Percentiles rank a stretch among this genome's conserved stretches.
phyloP scores from a whole-genome alignment of 2,888 invertebrate species.

The Eustalomyia histrio region DNA sequence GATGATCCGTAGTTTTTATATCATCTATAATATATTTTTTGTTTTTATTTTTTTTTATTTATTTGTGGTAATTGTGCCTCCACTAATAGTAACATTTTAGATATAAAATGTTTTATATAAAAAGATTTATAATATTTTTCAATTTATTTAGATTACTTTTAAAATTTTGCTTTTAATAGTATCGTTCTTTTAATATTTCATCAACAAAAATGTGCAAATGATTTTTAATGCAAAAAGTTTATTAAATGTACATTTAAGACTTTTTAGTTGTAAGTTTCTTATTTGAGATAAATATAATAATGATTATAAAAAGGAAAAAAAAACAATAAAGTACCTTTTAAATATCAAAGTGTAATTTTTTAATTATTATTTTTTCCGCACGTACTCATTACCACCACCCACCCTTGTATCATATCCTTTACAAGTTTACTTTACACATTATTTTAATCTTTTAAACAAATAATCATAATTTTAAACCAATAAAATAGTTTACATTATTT shows the following conservation, averaged over 20 bases:
- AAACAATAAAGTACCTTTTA: conserved; percentile 9
- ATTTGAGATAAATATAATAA: conserved; percentile 53
- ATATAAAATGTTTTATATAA: background rate
- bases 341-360: background rate
- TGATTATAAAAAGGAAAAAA: conserved; percentile 22
- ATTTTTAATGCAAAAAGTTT: conserved; percentile 25
- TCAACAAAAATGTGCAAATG: conserved; percentile 19
- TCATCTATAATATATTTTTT: background rate
- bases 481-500: conserved; percentile 27
- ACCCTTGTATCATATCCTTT: conserved; percentile 45
- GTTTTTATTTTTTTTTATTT: background rate
- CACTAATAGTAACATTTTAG: background rate
- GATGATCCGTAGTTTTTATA: background rate
- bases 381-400: background rate
- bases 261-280: conserved; percentile 55
- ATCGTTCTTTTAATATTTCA: conserved; percentile 12
- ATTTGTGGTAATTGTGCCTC: background rate
- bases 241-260: conserved; percentile 30
- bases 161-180: background rate
- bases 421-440: conserved; percentile 41
- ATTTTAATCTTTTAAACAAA: background rate
- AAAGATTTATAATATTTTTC: conserved; percentile 6
- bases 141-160: conserved; percentile 20
- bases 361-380: background rate
- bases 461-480: conserved; percentile 17